Evolutionary conservation across 2,113 vertebrate genomes (phyloP).

Genomic region (Rhinoptilus africanus): DNA sequence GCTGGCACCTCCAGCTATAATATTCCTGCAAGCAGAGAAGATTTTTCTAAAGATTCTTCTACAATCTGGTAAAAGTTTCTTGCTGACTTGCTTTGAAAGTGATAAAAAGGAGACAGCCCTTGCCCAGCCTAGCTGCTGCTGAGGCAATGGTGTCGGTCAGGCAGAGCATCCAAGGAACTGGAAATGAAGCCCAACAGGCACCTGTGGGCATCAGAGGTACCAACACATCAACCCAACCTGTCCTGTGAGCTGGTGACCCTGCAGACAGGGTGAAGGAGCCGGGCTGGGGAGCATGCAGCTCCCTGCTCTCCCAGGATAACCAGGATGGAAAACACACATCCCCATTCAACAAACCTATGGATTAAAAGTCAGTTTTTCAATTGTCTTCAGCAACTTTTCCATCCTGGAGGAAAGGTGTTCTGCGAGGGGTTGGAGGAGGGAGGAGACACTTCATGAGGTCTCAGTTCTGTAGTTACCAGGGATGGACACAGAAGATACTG

Average conservation of each 20-base stretch:
- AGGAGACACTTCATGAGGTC: not conserved
- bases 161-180: slow-evolving; percentile 14
- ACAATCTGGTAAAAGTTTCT: not conserved
- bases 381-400: not conserved
- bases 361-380: not conserved
- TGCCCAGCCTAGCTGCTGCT: slow-evolving; percentile 24
- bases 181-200: not conserved
- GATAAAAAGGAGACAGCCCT: slow-evolving; percentile 6
- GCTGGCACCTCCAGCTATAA: not conserved
- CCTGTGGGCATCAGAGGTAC: not conserved
- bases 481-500: not conserved
- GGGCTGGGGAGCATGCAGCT: not conserved
- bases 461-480: not conserved
- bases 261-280: not conserved
- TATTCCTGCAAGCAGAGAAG: not conserved
- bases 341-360: not conserved
- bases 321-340: not conserved
- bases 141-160: not conserved
- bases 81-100: not conserved
- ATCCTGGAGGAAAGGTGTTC: not conserved
- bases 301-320: not conserved
- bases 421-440: not conserved
- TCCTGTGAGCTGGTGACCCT: not conserved
- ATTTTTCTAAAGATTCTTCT: not conserved
- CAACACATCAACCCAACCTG: not conserved